A percentile compares a stretch with the other conserved stretches of the same genome.
Evolutionary conservation across 2,888 invertebrate species (phyloP).

Genomic region (Trissolcus japonicus): DNA sequence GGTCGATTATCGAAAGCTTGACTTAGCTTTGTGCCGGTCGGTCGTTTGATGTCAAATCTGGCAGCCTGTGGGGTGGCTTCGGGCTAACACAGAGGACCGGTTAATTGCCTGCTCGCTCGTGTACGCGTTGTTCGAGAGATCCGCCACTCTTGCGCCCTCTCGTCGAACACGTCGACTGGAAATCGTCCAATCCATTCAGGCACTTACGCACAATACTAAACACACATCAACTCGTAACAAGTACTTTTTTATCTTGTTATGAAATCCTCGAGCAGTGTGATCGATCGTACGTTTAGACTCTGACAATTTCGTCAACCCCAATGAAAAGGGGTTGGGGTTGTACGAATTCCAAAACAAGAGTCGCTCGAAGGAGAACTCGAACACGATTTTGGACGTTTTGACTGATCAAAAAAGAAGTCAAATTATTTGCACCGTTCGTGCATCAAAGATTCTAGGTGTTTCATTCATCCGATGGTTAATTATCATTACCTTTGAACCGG

Average conservation of each 20-base stretch:
- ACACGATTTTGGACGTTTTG: too few species aligned
- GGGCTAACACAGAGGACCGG: slow-evolving; percentile 46
- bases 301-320: neutral
- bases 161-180: slow-evolving; percentile 58
- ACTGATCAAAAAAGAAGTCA: too few species aligned
- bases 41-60: slow-evolving; percentile 67
- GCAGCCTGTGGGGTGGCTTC: slow-evolving; percentile 58
- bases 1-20: slow-evolving; percentile 59
- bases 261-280: too few species aligned
- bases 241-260: slow-evolving; percentile 9
- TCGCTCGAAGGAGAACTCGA: too few species aligned
- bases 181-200: slow-evolving; percentile 46
- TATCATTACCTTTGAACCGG: too few species aligned
- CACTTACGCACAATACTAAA: slow-evolving; percentile 39
- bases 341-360: too few species aligned
- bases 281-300: too few species aligned
- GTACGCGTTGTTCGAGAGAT: slow-evolving; percentile 61
- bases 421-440: too few species aligned
- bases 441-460: too few species aligned
- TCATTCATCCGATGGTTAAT: too few species aligned
- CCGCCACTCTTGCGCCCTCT: slow-evolving; percentile 57
- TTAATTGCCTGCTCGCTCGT: slow-evolving; percentile 52
- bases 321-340: too few species aligned
- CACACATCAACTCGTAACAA: slow-evolving; percentile 37
- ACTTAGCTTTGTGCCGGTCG: slow-evolving; percentile 62